Base-by-base conservation (phyloP, 2,797 vertebrate species). In the Borostomias antarcticus region DNA sequence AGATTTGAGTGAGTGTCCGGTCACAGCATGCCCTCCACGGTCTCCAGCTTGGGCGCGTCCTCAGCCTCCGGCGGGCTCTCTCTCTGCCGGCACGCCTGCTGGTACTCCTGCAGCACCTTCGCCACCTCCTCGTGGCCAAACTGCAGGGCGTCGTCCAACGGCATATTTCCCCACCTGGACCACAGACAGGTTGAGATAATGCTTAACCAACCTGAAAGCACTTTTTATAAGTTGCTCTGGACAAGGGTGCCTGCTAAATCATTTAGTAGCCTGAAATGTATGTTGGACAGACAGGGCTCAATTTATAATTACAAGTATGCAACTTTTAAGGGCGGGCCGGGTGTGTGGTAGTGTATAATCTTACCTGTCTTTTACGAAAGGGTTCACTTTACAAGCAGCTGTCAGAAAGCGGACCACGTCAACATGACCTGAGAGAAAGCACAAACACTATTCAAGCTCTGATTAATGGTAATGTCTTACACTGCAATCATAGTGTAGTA, bases 401-500 rank as follows among this genome's bases (percentile, higher is more conserved):
- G 91, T 93, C 8, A 96, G 88, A 80, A 96, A 95, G 53, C 74
- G 89, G 70, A 95, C 93, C n/a, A 92, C 93, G 21, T 95, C 93
- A 5, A 72, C 68, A 50, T 95, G 94, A 77, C 95, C 95, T 96
- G 79, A 69, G 40, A 74, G 68, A 0, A 35, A 76, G 68, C 33
- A 84, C 45, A 58, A 40, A 56, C 73, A 9, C 17, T 21, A 7
- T 53, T 7, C 28, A 53, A 11, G 13, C 51, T 28, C 13, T 28
- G 26, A 53, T 10, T 15, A 26, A 53, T 28, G 13, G 23, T 29
- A 5, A 52, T n/a, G n/a, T n/a, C n/a, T n/a, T n/a, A 58, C 21
- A 37, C 9, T 19, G 21, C 3, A 23, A 33, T 58, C n/a, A 35
- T 35, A 10, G 4, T 15, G 9, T 2, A 11, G 32, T 23, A 37